These are phyloP conservation scores for Sisyra terminalis DNA, from an alignment of 2,888 invertebrate species.

Conservation along the genomic window DNA sequence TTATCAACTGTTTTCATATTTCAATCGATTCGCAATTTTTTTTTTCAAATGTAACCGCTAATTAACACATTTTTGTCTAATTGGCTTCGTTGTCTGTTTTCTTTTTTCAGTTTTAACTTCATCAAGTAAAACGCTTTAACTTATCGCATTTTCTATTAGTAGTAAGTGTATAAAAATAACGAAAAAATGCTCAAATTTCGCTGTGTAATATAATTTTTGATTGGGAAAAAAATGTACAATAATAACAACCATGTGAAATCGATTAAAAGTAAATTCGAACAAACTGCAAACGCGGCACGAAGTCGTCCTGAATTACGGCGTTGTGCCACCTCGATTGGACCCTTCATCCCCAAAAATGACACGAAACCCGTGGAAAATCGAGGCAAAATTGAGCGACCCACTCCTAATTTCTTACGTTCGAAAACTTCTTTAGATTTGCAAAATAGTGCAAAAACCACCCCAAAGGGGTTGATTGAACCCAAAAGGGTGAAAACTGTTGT, in stretches of 20 bases:
- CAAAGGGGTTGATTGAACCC: background rate
- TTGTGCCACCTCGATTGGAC: slow-evolving; percentile 2
- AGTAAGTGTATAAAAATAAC: no score
- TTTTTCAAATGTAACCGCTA: no score
- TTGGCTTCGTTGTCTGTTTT: no score
- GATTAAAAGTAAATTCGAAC: slow-evolving; percentile 3
- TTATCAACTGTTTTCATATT: no score
- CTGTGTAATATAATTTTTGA: no score
- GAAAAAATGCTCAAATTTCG: no score
- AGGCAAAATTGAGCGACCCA: background rate
- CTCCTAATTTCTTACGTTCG: background rate
- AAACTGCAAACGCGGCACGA: background rate
- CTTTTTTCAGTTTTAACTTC: no score
- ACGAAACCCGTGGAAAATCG: background rate
- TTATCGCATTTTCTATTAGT: no score
- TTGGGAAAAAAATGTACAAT: slow-evolving; percentile 5
- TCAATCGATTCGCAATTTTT: no score
- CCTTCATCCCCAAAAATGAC: background rate
- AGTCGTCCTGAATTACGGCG: background rate
- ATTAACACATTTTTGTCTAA: no score
- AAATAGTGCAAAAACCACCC: background rate
- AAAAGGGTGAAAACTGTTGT: background rate
- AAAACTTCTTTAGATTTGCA: slow-evolving; percentile 2
- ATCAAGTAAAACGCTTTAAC: no score
- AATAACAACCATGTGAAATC: slow-evolving; percentile 1